These are phyloP conservation scores for Helobdella robusta DNA, from an alignment of 2,888 invertebrate species.

Conservation along the genomic window DNA sequence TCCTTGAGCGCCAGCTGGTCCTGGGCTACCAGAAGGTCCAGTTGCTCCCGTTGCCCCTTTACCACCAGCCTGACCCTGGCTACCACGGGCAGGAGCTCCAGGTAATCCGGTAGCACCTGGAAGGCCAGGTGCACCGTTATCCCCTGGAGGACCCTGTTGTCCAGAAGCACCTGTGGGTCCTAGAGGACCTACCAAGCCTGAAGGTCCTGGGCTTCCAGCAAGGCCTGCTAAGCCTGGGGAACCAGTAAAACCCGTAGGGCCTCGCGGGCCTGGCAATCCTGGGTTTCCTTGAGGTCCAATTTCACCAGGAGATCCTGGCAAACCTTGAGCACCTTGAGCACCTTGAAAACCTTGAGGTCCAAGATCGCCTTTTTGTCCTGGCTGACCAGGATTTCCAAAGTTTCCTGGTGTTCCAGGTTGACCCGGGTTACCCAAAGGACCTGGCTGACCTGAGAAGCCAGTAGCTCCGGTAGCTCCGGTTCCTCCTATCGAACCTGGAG, in stretches of 20 bases:
- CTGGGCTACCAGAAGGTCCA: slow-evolving; percentile 27
- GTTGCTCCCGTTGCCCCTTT: slow-evolving; percentile 36
- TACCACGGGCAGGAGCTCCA: slow-evolving; percentile 28
- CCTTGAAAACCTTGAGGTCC: slow-evolving; percentile 24
- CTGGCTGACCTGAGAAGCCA: slow-evolving; percentile 19
- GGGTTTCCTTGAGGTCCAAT: slow-evolving; percentile 21
- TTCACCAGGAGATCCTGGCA: slow-evolving; percentile 21
- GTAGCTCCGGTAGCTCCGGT: slow-evolving; percentile 31
- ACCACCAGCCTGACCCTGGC: slow-evolving; percentile 14
- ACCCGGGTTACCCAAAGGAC: slow-evolving; percentile 9
- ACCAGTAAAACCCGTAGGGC: slow-evolving; percentile 16
- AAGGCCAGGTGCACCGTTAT: not conserved
- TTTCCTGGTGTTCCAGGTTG: slow-evolving; percentile 26
- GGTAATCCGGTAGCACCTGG: slow-evolving; percentile 27
- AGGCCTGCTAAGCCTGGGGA: slow-evolving; percentile 21
- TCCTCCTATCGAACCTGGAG: slow-evolving; percentile 34
- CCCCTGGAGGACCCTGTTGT: not conserved
- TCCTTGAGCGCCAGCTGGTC: slow-evolving; percentile 31
- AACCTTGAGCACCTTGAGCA: slow-evolving; percentile 12
- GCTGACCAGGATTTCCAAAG: slow-evolving; percentile 38
- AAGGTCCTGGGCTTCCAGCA: slow-evolving; percentile 13
- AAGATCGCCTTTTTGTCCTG: slow-evolving; percentile 23
- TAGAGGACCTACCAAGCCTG: not conserved
- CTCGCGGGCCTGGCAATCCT: slow-evolving; percentile 23
- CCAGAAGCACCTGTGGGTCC: slow-evolving; percentile 12